A percentile compares a stretch with the other conserved stretches of the same genome.
Conservation (phyloP, 2,797 vertebrate genomes). For the Petrocephalus schoutedeni region DNA sequence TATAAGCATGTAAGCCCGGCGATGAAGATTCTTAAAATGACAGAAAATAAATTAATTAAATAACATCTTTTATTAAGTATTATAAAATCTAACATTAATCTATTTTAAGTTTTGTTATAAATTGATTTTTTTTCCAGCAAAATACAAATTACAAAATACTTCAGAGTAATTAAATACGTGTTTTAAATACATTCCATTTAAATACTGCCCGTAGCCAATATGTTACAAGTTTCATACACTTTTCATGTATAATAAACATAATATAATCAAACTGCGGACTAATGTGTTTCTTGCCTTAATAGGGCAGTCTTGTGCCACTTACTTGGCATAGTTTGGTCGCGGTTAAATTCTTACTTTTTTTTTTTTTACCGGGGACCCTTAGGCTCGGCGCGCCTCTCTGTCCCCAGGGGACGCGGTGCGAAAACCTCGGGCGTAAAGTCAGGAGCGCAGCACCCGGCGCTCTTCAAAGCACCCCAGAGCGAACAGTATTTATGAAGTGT, state of each 20-base stretch:
- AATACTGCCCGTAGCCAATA: not conserved
- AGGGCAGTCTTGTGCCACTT: not conserved
- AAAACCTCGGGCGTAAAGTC: not conserved
- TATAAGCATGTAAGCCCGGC: too few relatives aligned
- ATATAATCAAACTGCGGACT: not conserved
- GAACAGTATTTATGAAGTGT: constrained; percentile 65
- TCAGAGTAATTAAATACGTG: too few relatives aligned
- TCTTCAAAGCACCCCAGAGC: constrained; percentile 31
- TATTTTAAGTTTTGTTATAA: too few relatives aligned
- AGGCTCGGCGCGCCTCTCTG: not conserved
- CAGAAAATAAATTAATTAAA: too few relatives aligned
- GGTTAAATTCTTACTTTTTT: not conserved
- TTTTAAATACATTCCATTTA: too few relatives aligned
- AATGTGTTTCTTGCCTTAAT: not conserved
- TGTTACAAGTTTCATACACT: not conserved
- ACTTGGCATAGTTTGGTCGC: not conserved
- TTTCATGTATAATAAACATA: not conserved
- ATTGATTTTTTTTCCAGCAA: too few relatives aligned
- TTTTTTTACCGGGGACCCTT: not conserved
- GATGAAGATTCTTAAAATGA: too few relatives aligned
- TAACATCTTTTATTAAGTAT: too few relatives aligned
- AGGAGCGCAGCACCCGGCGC: not conserved
- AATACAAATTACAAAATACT: too few relatives aligned
- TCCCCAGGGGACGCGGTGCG: not conserved
- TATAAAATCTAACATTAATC: too few relatives aligned